Evolutionary conservation across 2,797 vertebrate genomes (phyloP), one percentile per base, ranked within the genome.

Genomic region (Nannoperca obscura): DNA sequence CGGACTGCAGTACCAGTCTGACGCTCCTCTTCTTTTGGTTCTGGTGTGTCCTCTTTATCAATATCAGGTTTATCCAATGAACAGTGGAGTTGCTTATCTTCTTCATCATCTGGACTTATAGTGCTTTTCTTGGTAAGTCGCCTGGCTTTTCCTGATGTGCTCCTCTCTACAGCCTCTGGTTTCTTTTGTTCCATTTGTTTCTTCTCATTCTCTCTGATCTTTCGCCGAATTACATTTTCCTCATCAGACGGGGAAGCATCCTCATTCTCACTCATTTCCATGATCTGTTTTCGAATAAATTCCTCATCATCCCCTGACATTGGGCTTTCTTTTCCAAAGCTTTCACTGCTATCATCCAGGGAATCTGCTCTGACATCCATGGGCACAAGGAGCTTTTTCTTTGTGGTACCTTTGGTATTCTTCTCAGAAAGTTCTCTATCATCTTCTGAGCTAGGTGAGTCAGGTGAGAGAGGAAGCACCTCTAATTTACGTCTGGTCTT

Each of bases 231-330:
- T 50, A 96, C 87, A 53, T 97, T 97, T 69, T 99, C 97, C 63
- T 98, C 97, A 90, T 98, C 97, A 69, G 97, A 97, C 15, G 95
- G 97, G 1, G 97, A 99, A 38, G 96, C 97, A 69, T 98, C 97
- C 92, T 99, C 98, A 86, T 98, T 97, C 47, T 97, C 97, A 83
- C 97, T 99, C 97, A 99, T 98, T 89, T 97, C 97, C 86, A 98
- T 96, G 32, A 98, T 98, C 72, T 99, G 97, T 83, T 98, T 98
- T 75, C 97, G 93, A 60, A 99, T 97, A 74, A 98, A 98, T 27
- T 99, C 97, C 86, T 99, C 98, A 52, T 99, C 97, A 71, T 99
- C 97, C 54, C 96, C 96, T 4, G 97, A 98, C 59, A 96, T 95
- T n/a, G 96, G 96, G 71, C 97, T 99, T 38, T 98, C 96, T 76